Evolutionary conservation across 1,140 invertebrate species (phyloP).

Genomic region (Camponotus pennsylvanicus): DNA sequence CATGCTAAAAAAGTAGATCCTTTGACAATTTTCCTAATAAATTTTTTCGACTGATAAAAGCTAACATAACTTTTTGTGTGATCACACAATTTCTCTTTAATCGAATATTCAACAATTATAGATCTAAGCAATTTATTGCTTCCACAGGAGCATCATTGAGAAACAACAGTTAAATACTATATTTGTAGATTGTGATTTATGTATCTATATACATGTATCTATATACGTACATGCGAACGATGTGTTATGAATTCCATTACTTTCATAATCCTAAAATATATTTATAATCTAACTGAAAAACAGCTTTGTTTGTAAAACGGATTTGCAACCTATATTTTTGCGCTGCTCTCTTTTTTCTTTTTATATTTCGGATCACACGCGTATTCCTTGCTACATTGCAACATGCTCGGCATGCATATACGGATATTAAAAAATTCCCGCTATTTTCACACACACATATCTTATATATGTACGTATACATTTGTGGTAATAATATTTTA

Average conservation of each 20-base stretch:
- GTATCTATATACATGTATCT: not conserved
- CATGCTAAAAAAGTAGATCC: constrained; percentile 13
- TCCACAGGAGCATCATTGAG: not conserved
- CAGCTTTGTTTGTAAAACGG: constrained; percentile 38
- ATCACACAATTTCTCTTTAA: not conserved
- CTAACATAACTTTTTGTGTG: not conserved
- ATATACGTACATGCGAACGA: not conserved
- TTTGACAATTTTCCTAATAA: not conserved
- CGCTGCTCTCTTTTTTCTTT: constrained; percentile 26
- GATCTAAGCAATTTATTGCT: constrained; percentile 18
- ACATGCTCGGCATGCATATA: constrained; percentile 17
- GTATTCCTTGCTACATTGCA: constrained; percentile 24
- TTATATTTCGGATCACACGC: constrained; percentile 23
- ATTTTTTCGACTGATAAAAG: constrained; percentile 2
- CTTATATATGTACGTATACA: constrained; percentile 9
- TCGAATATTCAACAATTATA: not conserved
- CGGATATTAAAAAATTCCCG: constrained; percentile 21
- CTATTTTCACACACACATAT: not conserved
- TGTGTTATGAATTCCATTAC: constrained; percentile 15
- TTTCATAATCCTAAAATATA: constrained; percentile 56
- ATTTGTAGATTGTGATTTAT: constrained; percentile 39
- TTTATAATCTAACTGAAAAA: constrained; percentile 39
- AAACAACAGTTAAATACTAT: constrained; percentile 25
- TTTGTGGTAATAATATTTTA: constrained; percentile 22
- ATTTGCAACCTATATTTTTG: constrained; percentile 49